These are phyloP conservation scores for Junonia oenone DNA, from an alignment of 2,888 invertebrate species.

Conservation along the genomic window DNA sequence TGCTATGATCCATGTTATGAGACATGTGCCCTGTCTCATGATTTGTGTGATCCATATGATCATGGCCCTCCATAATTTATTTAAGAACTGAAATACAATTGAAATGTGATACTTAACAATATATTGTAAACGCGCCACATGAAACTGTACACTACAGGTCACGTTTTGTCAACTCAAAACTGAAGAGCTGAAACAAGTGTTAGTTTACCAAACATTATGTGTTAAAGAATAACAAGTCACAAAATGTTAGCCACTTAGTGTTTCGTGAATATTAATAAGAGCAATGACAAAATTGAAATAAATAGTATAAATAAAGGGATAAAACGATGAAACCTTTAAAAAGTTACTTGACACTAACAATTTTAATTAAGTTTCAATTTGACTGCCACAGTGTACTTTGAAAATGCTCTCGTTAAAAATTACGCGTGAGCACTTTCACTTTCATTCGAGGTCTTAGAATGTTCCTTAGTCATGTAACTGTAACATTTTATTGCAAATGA, in stretches of 20 bases:
- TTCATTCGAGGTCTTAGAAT: conserved; percentile 27
- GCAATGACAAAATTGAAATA: not conserved
- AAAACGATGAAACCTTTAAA: not conserved
- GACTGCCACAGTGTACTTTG: not conserved
- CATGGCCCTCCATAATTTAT: conserved; percentile 33
- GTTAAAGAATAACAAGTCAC: conserved; percentile 27
- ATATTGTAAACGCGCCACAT: not conserved
- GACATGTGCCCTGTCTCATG: conserved; percentile 35
- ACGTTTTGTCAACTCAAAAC: conserved; percentile 21
- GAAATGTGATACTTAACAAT: not conserved
- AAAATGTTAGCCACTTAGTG: not conserved
- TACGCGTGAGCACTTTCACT: conserved; percentile 38
- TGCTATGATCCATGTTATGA: conserved; percentile 33
- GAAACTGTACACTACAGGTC: not conserved
- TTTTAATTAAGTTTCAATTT: not conserved
- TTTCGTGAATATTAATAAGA: not conserved
- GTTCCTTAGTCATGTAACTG: conserved; percentile 15
- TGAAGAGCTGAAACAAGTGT: conserved; percentile 18
- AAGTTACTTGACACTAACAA: not conserved
- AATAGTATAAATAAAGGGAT: not conserved
- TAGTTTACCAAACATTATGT: conserved; percentile 33
- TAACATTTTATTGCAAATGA: conserved; percentile 20
- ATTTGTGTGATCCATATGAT: conserved; percentile 42
- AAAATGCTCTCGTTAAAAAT: conserved; percentile 3
- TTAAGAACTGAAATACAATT: not conserved